phyloP scores from a whole-genome alignment of 2,888 invertebrate genomes.

The Andrena bucephala region DNA sequence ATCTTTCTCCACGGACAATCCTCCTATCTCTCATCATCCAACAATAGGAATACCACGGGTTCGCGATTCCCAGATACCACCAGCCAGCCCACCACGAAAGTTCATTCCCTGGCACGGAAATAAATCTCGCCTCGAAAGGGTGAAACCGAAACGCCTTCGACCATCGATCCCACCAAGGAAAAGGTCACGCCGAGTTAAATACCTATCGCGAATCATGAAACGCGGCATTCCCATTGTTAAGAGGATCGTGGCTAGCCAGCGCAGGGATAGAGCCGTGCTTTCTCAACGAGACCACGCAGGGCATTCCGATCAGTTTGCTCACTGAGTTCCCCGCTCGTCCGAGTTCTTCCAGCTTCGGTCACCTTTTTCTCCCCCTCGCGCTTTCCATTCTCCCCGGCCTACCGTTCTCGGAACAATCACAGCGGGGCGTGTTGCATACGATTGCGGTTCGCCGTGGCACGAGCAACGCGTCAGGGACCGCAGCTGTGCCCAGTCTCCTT shows the following conservation, averaged over 20 bases:
- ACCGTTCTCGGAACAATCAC: slow-evolving; percentile 79
- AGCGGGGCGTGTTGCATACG: slow-evolving; percentile 72
- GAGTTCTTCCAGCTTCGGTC: slow-evolving; percentile 47
- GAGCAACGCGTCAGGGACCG: slow-evolving; percentile 73
- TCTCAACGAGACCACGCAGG: slow-evolving; percentile 51
- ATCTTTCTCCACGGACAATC: neutral
- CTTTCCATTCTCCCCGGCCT: slow-evolving; percentile 48
- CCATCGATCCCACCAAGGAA: neutral
- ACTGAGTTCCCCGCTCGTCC: slow-evolving; percentile 41
- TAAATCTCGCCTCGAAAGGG: slow-evolving; percentile 16
- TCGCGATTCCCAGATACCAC: slow-evolving; percentile 15
- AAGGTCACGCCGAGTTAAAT: slow-evolving; percentile 40
- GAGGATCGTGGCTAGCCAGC: neutral
- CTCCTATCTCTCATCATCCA: slow-evolving; percentile 2
- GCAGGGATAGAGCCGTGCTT: slow-evolving; percentile 13
- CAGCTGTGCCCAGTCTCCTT: slow-evolving; percentile 70
- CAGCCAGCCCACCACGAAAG: slow-evolving; percentile 20
- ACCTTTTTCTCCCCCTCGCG: slow-evolving; percentile 46
- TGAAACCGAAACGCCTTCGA: slow-evolving; percentile 1
- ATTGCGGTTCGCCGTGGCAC: slow-evolving; percentile 73
- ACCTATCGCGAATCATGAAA: slow-evolving; percentile 38
- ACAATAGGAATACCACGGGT: slow-evolving; percentile 32
- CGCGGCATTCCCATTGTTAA: slow-evolving; percentile 45
- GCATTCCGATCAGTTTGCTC: slow-evolving; percentile 60
- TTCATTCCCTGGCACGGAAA: slow-evolving; percentile 15